Conservation (phyloP, 2,888 invertebrate species). For the Heliconius hortense region DNA sequence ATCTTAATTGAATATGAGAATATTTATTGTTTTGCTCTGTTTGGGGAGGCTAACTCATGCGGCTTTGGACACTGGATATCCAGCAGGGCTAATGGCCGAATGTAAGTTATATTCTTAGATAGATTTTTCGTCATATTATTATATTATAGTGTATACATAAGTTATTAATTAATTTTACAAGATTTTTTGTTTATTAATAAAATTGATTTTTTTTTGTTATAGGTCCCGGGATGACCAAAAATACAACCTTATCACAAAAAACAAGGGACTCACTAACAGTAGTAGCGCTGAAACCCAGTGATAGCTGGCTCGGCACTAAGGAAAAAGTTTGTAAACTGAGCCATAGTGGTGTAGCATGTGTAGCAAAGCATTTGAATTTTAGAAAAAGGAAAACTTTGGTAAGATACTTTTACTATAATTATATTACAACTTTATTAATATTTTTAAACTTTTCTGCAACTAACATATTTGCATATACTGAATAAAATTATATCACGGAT, state of each 20-base stretch:
- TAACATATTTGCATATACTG: too few relatives aligned
- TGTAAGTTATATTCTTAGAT: constrained; percentile 57
- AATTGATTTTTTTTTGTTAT: background rate
- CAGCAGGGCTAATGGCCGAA: constrained; percentile 66
- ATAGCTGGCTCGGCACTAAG: constrained; percentile 49
- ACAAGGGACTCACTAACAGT: constrained; percentile 58
- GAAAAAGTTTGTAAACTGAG: constrained; percentile 59
- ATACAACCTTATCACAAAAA: constrained; percentile 59
- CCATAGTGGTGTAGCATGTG: constrained; percentile 56
- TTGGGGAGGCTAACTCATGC: constrained; percentile 45
- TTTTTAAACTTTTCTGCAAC: too few relatives aligned
- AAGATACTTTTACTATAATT: background rate
- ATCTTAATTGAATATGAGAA: constrained; percentile 33
- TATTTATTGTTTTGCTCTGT: constrained; percentile 41
- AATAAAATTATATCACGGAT: too few relatives aligned
- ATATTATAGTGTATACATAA: background rate
- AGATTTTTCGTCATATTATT: background rate
- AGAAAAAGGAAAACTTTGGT: constrained; percentile 61
- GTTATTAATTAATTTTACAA: background rate
- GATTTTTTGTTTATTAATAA: background rate
- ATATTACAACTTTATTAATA: background rate
- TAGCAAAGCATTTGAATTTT: constrained; percentile 58
- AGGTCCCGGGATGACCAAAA: constrained; percentile 74
- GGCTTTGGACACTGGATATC: constrained; percentile 57
- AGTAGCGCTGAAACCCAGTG: constrained; percentile 54